phyloP scores from a whole-genome alignment of 2,797 vertebrate species.

The Lepilemur ruficaudatus region DNA sequence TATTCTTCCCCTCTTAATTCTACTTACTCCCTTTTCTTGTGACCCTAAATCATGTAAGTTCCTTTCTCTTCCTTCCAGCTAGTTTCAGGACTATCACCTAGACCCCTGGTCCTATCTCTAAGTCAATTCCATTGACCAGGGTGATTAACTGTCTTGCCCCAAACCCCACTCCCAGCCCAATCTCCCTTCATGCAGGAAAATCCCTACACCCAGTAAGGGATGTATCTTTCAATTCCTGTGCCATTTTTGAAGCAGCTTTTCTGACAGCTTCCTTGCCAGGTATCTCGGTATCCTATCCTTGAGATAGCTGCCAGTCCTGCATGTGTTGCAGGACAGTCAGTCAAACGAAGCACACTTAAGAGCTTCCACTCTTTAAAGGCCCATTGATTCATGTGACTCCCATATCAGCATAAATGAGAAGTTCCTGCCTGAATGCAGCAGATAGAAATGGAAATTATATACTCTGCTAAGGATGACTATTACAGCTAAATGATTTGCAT shows the following conservation, averaged over 20 bases:
- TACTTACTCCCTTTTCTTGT: not conserved
- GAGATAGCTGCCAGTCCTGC: not conserved
- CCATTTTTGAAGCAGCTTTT: not conserved
- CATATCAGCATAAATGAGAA: conserved; percentile 33
- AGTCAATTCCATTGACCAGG: not conserved
- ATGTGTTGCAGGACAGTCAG: not conserved
- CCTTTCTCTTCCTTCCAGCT: not conserved
- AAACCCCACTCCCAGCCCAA: not conserved
- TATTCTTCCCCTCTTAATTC: not conserved
- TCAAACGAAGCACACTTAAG: not conserved
- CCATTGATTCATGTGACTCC: not conserved
- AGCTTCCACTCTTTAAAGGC: not conserved
- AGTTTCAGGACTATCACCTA: not conserved
- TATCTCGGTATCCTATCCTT: not conserved
- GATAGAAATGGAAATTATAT: conserved; percentile 56
- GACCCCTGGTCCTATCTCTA: not conserved
- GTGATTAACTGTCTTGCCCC: not conserved
- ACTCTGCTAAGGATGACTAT: not conserved
- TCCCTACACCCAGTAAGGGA: not conserved
- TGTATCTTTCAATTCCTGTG: not conserved
- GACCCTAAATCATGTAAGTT: not conserved
- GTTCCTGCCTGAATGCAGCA: not conserved
- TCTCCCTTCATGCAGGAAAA: not conserved
- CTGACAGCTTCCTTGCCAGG: not conserved
- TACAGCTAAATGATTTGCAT: conserved; percentile 50